phyloP scores from a whole-genome alignment of 2,888 invertebrate genomes.

The Polymixis lichenea region DNA sequence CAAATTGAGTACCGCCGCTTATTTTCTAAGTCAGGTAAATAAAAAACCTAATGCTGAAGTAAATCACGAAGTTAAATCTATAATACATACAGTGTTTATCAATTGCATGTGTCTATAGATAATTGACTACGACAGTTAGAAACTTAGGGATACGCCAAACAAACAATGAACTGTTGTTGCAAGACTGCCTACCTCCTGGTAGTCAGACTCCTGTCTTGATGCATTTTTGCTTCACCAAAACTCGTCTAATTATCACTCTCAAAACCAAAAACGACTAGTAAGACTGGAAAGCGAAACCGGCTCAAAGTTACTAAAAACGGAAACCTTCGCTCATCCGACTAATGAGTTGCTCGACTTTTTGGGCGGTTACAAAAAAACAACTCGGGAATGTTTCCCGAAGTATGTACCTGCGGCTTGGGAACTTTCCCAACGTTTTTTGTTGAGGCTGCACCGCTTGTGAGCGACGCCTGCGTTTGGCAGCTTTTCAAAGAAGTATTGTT shows the following conservation, averaged over 20 bases:
- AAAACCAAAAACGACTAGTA: conserved; percentile 47
- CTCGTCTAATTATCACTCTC: conserved; percentile 37
- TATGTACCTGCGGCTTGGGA: conserved; percentile 68
- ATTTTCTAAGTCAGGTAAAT: not conserved
- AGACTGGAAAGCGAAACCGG: conserved; percentile 61
- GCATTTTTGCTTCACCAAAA: not conserved
- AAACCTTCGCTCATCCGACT: conserved; percentile 78
- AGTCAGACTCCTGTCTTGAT: no score
- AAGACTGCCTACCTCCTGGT: no score
- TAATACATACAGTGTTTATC: not conserved
- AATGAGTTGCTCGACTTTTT: conserved; percentile 81
- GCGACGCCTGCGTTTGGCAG: conserved; percentile 61
- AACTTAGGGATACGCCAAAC: not conserved
- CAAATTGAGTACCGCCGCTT: no score
- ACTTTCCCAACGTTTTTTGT: conserved; percentile 61
- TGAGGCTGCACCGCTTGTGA: conserved; percentile 59
- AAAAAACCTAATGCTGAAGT: not conserved
- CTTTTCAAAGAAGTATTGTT: conserved; percentile 60
- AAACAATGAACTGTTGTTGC: not conserved
- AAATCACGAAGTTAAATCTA: not conserved
- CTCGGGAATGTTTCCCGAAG: conserved; percentile 69
- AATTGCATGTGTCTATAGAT: not conserved
- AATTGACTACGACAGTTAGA: not conserved
- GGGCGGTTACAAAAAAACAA: conserved; percentile 70
- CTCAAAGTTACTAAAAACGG: conserved; percentile 71